phyloP scores from a whole-genome alignment of 1,140 invertebrate genomes.

The Mercenaria mercenaria region DNA sequence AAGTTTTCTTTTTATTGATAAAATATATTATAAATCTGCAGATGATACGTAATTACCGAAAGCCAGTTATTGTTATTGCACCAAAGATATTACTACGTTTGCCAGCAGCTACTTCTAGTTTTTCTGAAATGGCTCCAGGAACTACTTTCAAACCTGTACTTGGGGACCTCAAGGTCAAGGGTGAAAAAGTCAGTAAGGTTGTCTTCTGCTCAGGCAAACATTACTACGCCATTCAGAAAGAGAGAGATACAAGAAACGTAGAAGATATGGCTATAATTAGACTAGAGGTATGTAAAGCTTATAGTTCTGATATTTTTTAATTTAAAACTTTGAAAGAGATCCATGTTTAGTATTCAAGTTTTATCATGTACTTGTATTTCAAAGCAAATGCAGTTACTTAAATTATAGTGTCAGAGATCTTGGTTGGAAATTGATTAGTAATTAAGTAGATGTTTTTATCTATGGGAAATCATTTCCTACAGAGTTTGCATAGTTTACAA shows the following conservation, averaged over 20 bases:
- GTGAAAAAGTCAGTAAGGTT: slow-evolving; percentile 91
- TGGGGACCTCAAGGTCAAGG: slow-evolving; percentile 88
- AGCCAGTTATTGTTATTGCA: slow-evolving; percentile 95
- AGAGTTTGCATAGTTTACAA: no score
- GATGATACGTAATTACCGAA: slow-evolving; percentile 96
- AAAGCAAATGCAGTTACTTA: no score
- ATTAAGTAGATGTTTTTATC: no score
- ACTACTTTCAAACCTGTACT: slow-evolving; percentile 94
- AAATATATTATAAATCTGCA: slow-evolving; percentile 84
- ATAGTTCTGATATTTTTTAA: background rate
- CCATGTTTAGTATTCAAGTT: no score
- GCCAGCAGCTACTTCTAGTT: slow-evolving; percentile 91
- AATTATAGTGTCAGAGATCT: no score
- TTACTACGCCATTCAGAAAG: slow-evolving; percentile 94
- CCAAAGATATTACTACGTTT: slow-evolving; percentile 96
- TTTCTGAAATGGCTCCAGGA: slow-evolving; percentile 92
- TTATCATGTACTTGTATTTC: no score
- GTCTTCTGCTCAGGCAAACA: slow-evolving; percentile 98
- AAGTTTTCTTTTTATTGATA: no score
- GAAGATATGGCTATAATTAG: slow-evolving; percentile 94
- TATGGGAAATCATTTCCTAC: background rate
- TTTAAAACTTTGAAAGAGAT: background rate
- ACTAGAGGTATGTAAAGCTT: slow-evolving; percentile 89
- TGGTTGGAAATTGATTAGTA: no score
- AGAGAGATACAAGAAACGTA: slow-evolving; percentile 89